Base-by-base conservation (phyloP, 2,797 vertebrate species). In the Spheniscus humboldti region DNA sequence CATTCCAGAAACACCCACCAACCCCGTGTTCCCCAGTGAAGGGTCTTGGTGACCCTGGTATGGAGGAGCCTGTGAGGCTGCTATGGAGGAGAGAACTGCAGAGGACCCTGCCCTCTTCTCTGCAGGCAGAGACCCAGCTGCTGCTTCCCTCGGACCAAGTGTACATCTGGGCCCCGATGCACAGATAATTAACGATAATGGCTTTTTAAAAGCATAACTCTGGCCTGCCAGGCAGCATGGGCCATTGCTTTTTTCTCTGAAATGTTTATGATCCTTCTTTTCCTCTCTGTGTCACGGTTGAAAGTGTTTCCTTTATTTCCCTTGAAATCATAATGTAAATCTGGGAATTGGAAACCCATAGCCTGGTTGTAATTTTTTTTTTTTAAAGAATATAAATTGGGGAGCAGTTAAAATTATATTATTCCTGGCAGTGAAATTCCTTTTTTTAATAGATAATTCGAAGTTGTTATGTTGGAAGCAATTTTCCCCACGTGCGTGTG, bases 271-370 rank as follows among this genome's bases (percentile, higher is more conserved):
- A 83, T 59, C 50, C 74, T 59, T 53, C 79, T 94, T 83, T 94
- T 83, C 85, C 62, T 80, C 28, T 64, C 76, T 31, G 18, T 4
- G 3, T 77, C 82, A 78, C 18, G 20, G 85, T 11, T 86, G 62
- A 85, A 86, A 90, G 41, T 6, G 5, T 53, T 95, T 94, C 71
- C 66, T 89, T 95, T 91, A 84, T 81, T 91, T 90, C 71, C 84
- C 92, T 97, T 89, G 75, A 94, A 97, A 93, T 85, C 77, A 13
- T 57, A 73, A 76, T 57, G 31, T 88, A 71, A 96, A 95, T 74
- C 67, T 69, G 74, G 80, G 86, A 92, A 82, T 8, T 90, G 83
- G 39, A 77, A 86, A 39, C 43, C 20, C 50, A 4, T 18, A 43
- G 47, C 69, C 60, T 74, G 18, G 25, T 62, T 63, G 18, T 55